Base-by-base conservation (phyloP, 2,113 vertebrate genomes). In the Galemys pyrenaicus region DNA sequence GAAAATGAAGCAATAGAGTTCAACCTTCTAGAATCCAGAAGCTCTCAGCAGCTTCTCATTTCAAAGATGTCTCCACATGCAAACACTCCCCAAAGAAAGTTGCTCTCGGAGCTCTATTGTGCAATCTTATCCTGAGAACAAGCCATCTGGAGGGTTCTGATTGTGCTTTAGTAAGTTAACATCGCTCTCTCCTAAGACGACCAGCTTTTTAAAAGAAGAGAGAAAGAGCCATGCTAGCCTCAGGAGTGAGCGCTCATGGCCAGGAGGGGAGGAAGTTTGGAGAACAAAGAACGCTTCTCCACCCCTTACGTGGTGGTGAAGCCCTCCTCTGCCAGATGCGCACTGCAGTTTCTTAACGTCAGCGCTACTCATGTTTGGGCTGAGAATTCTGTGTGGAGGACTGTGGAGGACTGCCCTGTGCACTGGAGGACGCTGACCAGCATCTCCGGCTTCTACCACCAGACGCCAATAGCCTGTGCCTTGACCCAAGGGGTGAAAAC, bases 181-280 rank as follows among this genome's bases (percentile, higher is more conserved):
- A 49, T 71, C 64, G 49, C 86, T 26, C 49, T 94, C 79, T 79
- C 30, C 2, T 10, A 94, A 92, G 60, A 92, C 41, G 24, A 58
- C 56, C 79, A 79, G 56, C 22, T 28, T 74, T 85, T 75, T 62
- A 84, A 68, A 74, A 51, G 92, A 74, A 77, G 35, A 89, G 65
- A 79, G 35, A 81, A 20, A 93, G 22, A 2, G 65, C 39, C 46
- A 1, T 35, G 39, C 51, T 67, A 89, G 30, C 75, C 1, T 37
- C 83, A 92, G 44, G 30, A 84, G 89, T 82, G 12, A 94, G 77
- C 62, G 62, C 20, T 28, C 19, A 58, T 4, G 49, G 44, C 28
- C 26, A 87, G 15, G 0, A 62, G 39, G 35, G 37, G 6, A 67
- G 20, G 46, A 51, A 60, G 30, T 64, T 83, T 11, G 39, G 9